These are phyloP conservation scores for Chaetodon auriga DNA, from an alignment of 2,113 vertebrate species.

Conservation along the genomic window DNA sequence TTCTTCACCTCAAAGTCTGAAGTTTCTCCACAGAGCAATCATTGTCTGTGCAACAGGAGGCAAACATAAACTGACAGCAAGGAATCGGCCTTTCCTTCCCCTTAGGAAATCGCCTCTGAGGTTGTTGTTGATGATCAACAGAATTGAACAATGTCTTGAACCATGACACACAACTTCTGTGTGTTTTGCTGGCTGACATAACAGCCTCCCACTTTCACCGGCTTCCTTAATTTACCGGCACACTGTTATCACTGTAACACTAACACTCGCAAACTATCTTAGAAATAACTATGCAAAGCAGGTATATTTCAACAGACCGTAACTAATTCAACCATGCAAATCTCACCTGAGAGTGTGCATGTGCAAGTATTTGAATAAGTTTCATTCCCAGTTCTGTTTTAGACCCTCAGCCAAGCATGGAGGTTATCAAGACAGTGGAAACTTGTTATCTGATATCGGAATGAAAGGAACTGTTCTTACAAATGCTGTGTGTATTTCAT, in stretches of 20 bases:
- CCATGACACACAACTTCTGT: neutral
- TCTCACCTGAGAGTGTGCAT: neutral
- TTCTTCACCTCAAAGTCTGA: constrained; percentile 11
- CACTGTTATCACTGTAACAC: neutral
- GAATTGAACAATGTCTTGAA: constrained; percentile 4
- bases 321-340: constrained; percentile 33
- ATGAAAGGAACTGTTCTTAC: constrained; percentile 5
- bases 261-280: neutral
- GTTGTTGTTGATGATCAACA: constrained; percentile 32
- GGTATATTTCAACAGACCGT: constrained; percentile 17
- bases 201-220: constrained; percentile 1
- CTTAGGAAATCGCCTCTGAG: constrained; percentile 5
- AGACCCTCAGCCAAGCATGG: neutral
- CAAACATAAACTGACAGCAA: constrained; percentile 33
- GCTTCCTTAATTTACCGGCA: neutral
- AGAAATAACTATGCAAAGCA: constrained; percentile 36
- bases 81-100: constrained; percentile 23
- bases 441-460: constrained; percentile 7
- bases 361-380: constrained; percentile 28
- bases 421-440: neutral
- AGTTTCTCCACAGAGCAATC: constrained; percentile 35
- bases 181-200: neutral
- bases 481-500: neutral
- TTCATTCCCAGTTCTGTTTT: neutral
- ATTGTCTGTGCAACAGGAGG: constrained; percentile 28